These are phyloP conservation scores for Albula glossodonta DNA, from an alignment of 2,113 vertebrate species.

Conservation along the genomic window DNA sequence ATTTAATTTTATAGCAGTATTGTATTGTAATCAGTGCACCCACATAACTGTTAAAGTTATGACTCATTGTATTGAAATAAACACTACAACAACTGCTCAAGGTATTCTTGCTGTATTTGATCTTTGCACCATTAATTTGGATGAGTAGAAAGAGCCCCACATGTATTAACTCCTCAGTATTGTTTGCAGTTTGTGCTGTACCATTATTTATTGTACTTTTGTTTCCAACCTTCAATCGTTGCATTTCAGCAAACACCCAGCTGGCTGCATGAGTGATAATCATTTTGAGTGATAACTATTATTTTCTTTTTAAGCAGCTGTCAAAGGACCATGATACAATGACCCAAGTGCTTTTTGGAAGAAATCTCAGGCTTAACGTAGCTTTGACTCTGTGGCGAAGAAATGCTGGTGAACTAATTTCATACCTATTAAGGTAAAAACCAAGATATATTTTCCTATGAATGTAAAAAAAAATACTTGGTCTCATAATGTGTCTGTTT, in stretches of 20 bases:
- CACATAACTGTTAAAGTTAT: too few relatives aligned
- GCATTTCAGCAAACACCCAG: neutral
- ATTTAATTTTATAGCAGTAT: too few relatives aligned
- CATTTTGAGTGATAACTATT: neutral
- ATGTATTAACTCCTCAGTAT: too few relatives aligned
- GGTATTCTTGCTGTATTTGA: too few relatives aligned
- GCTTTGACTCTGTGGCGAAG: slow-evolving; percentile 89
- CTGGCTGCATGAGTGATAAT: neutral
- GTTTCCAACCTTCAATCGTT: neutral
- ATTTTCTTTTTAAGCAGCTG: slow-evolving; percentile 65
- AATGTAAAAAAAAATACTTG: neutral
- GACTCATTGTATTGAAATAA: too few relatives aligned
- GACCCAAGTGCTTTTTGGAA: slow-evolving; percentile 86
- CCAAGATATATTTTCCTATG: neutral
- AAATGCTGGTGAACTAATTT: slow-evolving; percentile 86
- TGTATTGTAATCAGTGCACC: too few relatives aligned
- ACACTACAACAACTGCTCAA: too few relatives aligned
- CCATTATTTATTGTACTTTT: neutral
- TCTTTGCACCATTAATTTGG: too few relatives aligned
- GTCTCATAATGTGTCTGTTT: slow-evolving; percentile 17
- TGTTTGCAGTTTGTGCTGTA: neutral
- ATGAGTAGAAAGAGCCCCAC: too few relatives aligned
- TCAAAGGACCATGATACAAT: slow-evolving; percentile 84
- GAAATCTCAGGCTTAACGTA: slow-evolving; percentile 86
- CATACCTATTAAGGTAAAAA: slow-evolving; percentile 88